Conservation (phyloP, 1,140 invertebrate genomes). For the Lepeophtheirus salmonis region DNA sequence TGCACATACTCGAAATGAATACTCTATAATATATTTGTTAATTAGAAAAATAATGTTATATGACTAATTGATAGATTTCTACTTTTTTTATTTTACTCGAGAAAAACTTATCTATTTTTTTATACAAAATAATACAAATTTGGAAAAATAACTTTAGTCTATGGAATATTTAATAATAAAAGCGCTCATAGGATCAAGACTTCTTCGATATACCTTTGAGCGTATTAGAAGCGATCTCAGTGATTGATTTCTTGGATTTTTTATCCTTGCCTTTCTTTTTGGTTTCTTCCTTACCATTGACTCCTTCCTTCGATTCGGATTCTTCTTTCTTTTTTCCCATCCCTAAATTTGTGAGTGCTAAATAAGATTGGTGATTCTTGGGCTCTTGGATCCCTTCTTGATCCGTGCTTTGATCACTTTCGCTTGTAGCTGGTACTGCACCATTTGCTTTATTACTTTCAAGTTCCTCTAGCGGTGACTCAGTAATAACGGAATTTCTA, state of each 20-base stretch:
- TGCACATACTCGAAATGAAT: no score
- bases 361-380: not conserved
- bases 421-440: not conserved
- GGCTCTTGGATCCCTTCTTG: not conserved
- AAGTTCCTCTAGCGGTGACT: not conserved
- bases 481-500: not conserved
- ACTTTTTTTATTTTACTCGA: no score
- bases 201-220: not conserved
- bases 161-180: not conserved
- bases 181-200: not conserved
- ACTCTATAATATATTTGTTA: no score
- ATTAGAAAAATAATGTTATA: no score
- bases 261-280: not conserved
- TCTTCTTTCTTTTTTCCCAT: constrained; percentile 6
- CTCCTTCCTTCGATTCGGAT: not conserved
- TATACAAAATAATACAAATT: no score
- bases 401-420: no score
- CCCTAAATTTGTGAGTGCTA: constrained; percentile 4
- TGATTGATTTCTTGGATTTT: not conserved
- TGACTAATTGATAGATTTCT: no score
- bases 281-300: not conserved
- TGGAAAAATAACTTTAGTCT: not conserved
- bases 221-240: not conserved
- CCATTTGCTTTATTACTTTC: not conserved
- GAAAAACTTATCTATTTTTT: no score